Base-by-base conservation (phyloP, 2,113 vertebrate species). In the Amphilophus citrinellus region DNA sequence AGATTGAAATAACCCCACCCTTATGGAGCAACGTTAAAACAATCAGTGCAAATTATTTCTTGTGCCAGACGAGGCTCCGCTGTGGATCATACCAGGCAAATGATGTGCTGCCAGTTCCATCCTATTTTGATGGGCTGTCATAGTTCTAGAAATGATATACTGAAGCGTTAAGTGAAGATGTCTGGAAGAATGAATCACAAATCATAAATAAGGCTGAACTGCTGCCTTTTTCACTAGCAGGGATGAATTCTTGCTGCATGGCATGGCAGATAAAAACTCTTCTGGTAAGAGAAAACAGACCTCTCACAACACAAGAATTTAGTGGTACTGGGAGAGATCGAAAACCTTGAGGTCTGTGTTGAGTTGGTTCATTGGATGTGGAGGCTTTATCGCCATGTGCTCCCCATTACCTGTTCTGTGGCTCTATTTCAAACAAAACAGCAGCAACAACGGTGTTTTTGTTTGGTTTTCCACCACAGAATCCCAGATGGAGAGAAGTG, bases 321-420 rank as follows among this genome's bases (percentile, higher is more conserved):
- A 14, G 50, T 24, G 50, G 24, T 53, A 15, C 47, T 80, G 17
- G 47, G 27, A 32, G 53, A 32, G 14, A 56, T 56, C 27, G 6
- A 24, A 75, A 86, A 42, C 13, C 56, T n/a, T 27, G 2, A 61
- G 30, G 14, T 57, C 68, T 82, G 60, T 53, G 58, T 60, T 32
- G 61, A 53, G 78, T 58, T 53, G 66, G 10, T 66, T 83, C 20
- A 14, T 18, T 82, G 76, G 58, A 85, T 7, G 61, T 59, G 53
- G 24, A 83, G 57, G 42, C 59, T 65, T 75, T 17, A 56, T 8
- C 44, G 13, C 83, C 92, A 95, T 88, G 87, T 95, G 95, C 66
- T 91, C 89, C 44, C 66, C 32, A 93, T 94, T 91, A 92, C 87
- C 92, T 93, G 85, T 81, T 18, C 77, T 22, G 35, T 89, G 87